Evolutionary conservation across 2,113 vertebrate species (phyloP).

Genomic region (Proterorhinus semilunaris): DNA sequence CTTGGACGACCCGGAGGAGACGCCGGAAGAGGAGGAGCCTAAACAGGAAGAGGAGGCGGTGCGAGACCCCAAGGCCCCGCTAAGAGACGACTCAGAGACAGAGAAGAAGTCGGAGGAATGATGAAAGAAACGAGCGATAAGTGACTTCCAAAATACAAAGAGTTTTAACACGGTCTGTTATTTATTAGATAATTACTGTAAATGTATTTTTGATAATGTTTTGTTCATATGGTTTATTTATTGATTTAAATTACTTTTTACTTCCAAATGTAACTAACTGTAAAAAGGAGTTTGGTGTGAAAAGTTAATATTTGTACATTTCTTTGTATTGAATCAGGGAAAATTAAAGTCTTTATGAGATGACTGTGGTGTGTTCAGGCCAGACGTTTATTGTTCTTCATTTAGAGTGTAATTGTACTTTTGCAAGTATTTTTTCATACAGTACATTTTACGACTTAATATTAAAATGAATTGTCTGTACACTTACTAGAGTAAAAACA

Average conservation of each 20-base stretch:
- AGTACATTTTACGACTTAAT: too few relatives aligned
- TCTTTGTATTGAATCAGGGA: background rate
- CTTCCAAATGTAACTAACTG: background rate
- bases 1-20: conserved; percentile 61
- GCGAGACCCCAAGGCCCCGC: conserved; percentile 57
- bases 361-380: background rate
- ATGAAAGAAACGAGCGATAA: background rate
- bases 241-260: background rate
- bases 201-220: too few relatives aligned
- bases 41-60: conserved; percentile 39
- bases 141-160: background rate
- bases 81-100: conserved; percentile 29
- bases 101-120: conserved; percentile 11
- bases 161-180: background rate
- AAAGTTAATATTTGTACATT: background rate
- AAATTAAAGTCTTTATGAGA: background rate
- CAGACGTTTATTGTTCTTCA: too few relatives aligned
- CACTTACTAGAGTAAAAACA: too few relatives aligned
- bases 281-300: background rate
- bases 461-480: too few relatives aligned
- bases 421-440: too few relatives aligned
- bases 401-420: too few relatives aligned
- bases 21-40: conserved; percentile 55
- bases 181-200: too few relatives aligned
- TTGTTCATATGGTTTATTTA: too few relatives aligned